Evolutionary conservation across 30 jellyfish, hydroid and myxozoan species (phyloP), one percentile per base, ranked within the genome.

Genomic region (Mastigias papua): DNA sequence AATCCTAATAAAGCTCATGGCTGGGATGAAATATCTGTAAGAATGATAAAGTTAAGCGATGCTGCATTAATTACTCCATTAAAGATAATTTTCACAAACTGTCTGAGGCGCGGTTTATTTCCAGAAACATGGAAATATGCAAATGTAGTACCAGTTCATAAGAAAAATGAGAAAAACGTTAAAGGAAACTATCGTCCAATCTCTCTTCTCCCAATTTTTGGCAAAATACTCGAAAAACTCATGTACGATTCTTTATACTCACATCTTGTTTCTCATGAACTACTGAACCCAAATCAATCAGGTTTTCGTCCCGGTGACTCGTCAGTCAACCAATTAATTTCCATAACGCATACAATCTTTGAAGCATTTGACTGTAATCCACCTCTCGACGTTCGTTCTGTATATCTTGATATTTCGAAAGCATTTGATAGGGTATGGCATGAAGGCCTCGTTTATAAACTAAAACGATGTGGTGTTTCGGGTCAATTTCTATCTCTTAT

Each of bases 1-100:
- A 75, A 75, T 73, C 73, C 78, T 22, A 85, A 85, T 34, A 85
- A 85, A 58, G 89, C 88, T 25, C 94, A 70, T 85, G 94, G 94
- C 57, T 61, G 88, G 87, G 89, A 85, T 62, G 88, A 73, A 70
- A 70, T 69, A 33, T 85, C 80, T 85, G 62, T 85, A 13, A 58
- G 81, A 61, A 72, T 69, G 81, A 85, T 85, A 27, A 71, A 71
- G 57, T 67, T 85, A 66, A 42, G 94, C 58, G 94, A 73, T 85
- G 88, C 83, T 48, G 54, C 89, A 67, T 30, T 85, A 74, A 32
- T 85, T 26, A 67, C 64, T 37, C 92, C 86, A 16, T 67, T 82
- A 21, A 48, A 65, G 48, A 67, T 48, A 34, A 71, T 72, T 26
- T 85, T 85, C 81, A 57, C 27, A 30, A 42, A 71, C 33, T 75